Evolutionary conservation across 2,888 invertebrate species (phyloP).

Genomic region (Epinotia demarniana): DNA sequence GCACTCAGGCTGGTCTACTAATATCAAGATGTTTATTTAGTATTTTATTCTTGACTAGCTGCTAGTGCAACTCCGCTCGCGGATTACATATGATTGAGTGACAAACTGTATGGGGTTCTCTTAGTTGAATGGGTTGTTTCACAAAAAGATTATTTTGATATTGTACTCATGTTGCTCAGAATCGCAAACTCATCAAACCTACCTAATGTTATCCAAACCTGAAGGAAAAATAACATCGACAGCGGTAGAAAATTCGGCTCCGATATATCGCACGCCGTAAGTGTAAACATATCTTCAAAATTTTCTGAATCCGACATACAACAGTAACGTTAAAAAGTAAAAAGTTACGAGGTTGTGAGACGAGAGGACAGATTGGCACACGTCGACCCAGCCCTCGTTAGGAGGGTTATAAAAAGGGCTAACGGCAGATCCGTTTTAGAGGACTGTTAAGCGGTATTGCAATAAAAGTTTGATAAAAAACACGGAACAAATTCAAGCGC

Average conservation of each 20-base stretch:
- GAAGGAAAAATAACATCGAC: too few relatives aligned
- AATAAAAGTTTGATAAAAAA: background rate
- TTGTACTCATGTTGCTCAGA: too few relatives aligned
- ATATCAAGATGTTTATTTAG: too few relatives aligned
- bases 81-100: too few relatives aligned
- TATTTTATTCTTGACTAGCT: too few relatives aligned
- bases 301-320: conserved; percentile 54
- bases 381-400: conserved; percentile 65
- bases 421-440: background rate
- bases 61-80: too few relatives aligned
- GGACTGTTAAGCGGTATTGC: background rate
- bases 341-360: conserved; percentile 69
- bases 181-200: too few relatives aligned
- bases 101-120: too few relatives aligned
- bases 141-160: too few relatives aligned
- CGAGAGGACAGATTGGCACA: conserved; percentile 65
- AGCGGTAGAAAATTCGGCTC: too few relatives aligned
- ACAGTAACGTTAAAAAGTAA: conserved; percentile 63
- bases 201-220: too few relatives aligned
- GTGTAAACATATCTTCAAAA: conserved; percentile 3
- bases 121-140: too few relatives aligned
- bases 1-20: background rate
- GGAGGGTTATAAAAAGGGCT: conserved; percentile 47
- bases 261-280: background rate
- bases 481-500: background rate